Conservation (phyloP, 2,797 vertebrate genomes). For the Eulemur coronatus region DNA sequence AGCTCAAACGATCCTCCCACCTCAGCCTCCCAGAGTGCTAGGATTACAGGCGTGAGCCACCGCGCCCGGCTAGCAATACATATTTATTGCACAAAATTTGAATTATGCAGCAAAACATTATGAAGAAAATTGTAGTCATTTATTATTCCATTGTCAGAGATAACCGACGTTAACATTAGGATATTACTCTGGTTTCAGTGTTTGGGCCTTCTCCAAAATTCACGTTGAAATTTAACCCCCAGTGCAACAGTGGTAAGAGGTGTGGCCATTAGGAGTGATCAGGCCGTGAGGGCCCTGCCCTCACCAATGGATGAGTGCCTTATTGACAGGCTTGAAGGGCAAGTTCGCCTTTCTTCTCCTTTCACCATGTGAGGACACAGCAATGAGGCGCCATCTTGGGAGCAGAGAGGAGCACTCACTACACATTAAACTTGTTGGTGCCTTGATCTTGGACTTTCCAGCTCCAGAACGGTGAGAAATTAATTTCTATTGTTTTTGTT, state of each 20-base stretch:
- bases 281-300: background rate
- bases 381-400: background rate
- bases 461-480: background rate
- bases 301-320: background rate
- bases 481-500: background rate
- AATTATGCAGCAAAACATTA: background rate
- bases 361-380: background rate
- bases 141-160: background rate
- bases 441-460: background rate
- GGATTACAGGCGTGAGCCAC: no score
- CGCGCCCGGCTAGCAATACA: background rate
- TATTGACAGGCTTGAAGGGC: background rate
- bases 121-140: background rate
- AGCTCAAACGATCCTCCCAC: no score
- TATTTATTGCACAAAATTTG: background rate
- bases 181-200: background rate
- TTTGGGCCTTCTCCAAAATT: background rate
- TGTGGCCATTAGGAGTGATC: background rate
- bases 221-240: background rate
- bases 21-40: no score
- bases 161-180: background rate
- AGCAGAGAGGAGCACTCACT: background rate
- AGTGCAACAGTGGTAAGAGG: background rate
- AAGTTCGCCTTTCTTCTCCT: background rate
- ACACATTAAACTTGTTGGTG: background rate